These are phyloP conservation scores for Prionchulus punctatus DNA, from an alignment of 2,888 invertebrate species.

Conservation along the genomic window DNA sequence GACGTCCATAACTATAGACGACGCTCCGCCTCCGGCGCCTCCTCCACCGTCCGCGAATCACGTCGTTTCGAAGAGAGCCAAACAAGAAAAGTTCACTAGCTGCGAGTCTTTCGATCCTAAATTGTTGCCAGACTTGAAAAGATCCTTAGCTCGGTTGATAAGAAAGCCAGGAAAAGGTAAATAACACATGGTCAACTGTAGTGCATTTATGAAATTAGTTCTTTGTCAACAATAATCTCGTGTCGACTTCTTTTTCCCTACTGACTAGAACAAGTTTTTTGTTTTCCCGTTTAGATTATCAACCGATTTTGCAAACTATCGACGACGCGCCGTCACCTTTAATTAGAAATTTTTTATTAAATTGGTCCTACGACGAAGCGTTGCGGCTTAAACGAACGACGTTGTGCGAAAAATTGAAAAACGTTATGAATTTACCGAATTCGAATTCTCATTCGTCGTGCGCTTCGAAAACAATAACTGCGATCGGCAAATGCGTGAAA, in stretches of 20 bases:
- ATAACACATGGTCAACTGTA: neutral
- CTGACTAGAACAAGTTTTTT: neutral
- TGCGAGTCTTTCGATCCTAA: too few relatives aligned
- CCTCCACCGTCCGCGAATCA: neutral
- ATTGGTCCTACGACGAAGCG: neutral
- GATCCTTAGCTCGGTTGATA: neutral
- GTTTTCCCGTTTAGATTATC: neutral
- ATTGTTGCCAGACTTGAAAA: neutral
- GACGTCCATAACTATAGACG: neutral
- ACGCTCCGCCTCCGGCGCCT: neutral
- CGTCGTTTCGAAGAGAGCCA: neutral
- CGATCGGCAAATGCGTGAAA: too few relatives aligned
- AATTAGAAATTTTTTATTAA: neutral
- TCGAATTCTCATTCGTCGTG: too few relatives aligned
- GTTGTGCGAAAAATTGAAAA: neutral
- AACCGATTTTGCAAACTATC: neutral
- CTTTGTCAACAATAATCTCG: too few relatives aligned
- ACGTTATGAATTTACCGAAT: too few relatives aligned
- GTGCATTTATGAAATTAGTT: neutral
- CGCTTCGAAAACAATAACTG: too few relatives aligned
- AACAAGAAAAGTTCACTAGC: neutral
- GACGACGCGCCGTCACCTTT: neutral
- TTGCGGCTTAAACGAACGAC: neutral
- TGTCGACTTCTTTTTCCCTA: too few relatives aligned
- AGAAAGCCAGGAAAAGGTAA: slow-evolving; percentile 5